Conservation (phyloP, 1,140 invertebrate species). For the Rhyzopertha dominica region DNA sequence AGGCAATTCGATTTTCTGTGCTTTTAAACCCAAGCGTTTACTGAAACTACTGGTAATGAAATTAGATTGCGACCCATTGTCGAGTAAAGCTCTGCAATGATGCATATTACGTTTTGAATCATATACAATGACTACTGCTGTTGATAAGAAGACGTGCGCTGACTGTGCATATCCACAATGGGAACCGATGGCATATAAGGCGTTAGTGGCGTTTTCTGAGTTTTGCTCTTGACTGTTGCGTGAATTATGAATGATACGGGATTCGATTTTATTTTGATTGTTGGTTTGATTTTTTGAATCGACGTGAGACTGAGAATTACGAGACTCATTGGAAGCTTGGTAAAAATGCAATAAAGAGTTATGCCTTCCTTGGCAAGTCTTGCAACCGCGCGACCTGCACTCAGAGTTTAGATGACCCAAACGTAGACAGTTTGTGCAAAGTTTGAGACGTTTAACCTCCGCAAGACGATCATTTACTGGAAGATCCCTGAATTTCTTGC, state of each 20-base stretch:
- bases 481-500: slow-evolving; percentile 10
- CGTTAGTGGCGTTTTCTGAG: too few species aligned
- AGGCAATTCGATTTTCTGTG: slow-evolving; percentile 8
- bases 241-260: too few species aligned
- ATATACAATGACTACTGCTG: slow-evolving; percentile 2
- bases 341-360: not conserved
- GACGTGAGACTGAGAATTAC: not conserved
- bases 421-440: slow-evolving; percentile 16
- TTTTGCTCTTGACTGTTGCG: too few species aligned
- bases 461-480: not conserved
- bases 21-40: slow-evolving; percentile 5
- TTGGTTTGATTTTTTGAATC: too few species aligned
- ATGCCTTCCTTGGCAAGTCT: not conserved
- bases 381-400: too few species aligned
- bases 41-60: slow-evolving; percentile 6
- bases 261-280: too few species aligned
- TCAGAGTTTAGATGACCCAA: slow-evolving; percentile 5
- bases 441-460: slow-evolving; percentile 10
- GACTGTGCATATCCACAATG: too few species aligned
- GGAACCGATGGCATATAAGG: too few species aligned
- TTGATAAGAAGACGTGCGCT: slow-evolving; percentile 14
- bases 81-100: slow-evolving; percentile 1
- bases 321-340: not conserved
- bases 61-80: slow-evolving; percentile 16
- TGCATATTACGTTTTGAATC: slow-evolving; percentile 4